These are phyloP conservation scores for Melolontha melolontha DNA, from an alignment of 2,888 invertebrate species.

Conservation along the genomic window DNA sequence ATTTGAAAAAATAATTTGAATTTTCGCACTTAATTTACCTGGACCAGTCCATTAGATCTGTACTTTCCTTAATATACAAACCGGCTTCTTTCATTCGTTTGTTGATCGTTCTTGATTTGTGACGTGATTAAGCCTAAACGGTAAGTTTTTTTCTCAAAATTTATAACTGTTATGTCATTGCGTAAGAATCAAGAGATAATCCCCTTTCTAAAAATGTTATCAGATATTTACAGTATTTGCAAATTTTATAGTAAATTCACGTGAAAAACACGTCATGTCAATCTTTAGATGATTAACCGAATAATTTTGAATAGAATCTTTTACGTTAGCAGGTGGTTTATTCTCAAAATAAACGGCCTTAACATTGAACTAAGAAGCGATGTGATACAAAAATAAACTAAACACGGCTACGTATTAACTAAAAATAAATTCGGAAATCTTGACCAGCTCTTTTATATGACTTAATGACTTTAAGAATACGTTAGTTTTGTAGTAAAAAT, in stretches of 20 bases:
- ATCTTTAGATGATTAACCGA: background rate
- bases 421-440: conserved; percentile 32
- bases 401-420: background rate
- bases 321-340: conserved; percentile 29
- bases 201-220: conserved; percentile 14
- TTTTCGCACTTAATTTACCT: conserved; percentile 52
- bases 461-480: too few species aligned
- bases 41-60: conserved; percentile 53
- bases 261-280: conserved; percentile 4
- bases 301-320: conserved; percentile 1
- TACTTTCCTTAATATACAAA: conserved; percentile 59
- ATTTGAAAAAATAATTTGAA: conserved; percentile 54
- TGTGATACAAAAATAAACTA: conserved; percentile 33
- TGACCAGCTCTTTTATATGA: conserved; percentile 38
- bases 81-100: conserved; percentile 63
- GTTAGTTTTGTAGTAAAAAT: conserved; percentile 16
- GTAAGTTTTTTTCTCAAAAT: conserved; percentile 54
- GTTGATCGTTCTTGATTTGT: conserved; percentile 52
- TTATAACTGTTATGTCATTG: conserved; percentile 21
- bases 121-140: conserved; percentile 61
- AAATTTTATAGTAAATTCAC: conserved; percentile 13
- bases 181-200: conserved; percentile 6
- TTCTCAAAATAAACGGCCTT: conserved; percentile 40
- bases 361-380: conserved; percentile 38
- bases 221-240: conserved; percentile 18